These are phyloP conservation scores for Vimba vimba DNA, from an alignment of 2,113 vertebrate species.

Conservation along the genomic window DNA sequence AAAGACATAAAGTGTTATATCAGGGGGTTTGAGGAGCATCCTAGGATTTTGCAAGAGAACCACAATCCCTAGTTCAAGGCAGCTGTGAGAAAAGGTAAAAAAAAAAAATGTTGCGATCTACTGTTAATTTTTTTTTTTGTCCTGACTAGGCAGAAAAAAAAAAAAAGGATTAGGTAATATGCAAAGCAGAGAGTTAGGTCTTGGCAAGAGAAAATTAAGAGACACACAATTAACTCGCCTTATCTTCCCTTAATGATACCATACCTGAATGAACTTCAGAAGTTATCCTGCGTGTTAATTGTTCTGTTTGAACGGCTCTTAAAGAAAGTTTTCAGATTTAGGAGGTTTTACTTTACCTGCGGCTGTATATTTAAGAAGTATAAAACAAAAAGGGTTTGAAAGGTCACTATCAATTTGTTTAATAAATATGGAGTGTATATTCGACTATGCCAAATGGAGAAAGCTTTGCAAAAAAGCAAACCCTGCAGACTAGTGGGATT, in stretches of 20 bases:
- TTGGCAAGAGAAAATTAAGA: background rate
- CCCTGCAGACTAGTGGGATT: too few species aligned
- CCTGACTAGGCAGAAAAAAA: background rate
- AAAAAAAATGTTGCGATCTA: too few species aligned
- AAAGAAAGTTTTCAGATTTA: background rate
- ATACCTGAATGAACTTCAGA: background rate
- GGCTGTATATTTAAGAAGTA: background rate
- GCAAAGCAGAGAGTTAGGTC: conserved; percentile 7
- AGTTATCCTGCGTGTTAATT: background rate
- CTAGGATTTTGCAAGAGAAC: background rate
- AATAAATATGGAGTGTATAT: background rate
- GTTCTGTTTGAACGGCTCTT: background rate
- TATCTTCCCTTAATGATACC: conserved; percentile 2
- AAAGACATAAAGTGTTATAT: background rate
- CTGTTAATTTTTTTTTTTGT: background rate
- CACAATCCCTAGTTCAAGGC: background rate
- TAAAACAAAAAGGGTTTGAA: background rate
- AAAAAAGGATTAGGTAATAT: background rate
- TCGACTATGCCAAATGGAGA: background rate
- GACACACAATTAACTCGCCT: background rate
- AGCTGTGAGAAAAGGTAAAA: background rate
- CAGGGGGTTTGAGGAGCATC: background rate
- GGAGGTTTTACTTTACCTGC: background rate
- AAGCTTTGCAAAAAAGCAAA: too few species aligned
- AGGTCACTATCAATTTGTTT: background rate